phyloP scores from a whole-genome alignment of 1,140 invertebrate species.

The Euura saliciscinereae region DNA sequence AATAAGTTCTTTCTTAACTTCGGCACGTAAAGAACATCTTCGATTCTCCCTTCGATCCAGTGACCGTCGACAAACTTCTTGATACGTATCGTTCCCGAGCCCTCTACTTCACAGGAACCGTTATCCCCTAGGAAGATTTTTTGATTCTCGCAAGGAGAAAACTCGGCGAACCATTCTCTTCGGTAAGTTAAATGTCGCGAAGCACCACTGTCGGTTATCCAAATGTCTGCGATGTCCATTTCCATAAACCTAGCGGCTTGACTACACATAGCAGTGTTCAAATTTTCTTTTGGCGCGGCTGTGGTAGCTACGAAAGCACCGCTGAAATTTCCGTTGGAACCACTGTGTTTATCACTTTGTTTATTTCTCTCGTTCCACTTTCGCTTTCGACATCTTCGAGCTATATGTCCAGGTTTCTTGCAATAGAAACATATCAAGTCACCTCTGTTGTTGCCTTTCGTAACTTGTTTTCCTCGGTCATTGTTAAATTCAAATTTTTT shows the following conservation, averaged over 20 bases:
- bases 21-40: no score
- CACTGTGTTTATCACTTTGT: neutral
- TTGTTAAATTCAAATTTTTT: constrained; percentile 10
- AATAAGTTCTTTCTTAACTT: no score
- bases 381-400: constrained; percentile 8
- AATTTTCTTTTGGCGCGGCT: neutral
- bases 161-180: neutral
- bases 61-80: no score
- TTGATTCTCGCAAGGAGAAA: neutral
- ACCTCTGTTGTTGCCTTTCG: constrained; percentile 6
- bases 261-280: neutral
- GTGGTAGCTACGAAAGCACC: neutral
- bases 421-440: constrained; percentile 11
- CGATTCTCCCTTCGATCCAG: no score
- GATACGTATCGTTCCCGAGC: no score
- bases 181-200: neutral
- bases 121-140: neutral
- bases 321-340: neutral
- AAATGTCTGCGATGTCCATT: no score
- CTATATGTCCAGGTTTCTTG: constrained; percentile 17
- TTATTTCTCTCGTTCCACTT: constrained; percentile 1
- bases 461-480: constrained; percentile 10
- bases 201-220: neutral
- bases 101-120: no score
- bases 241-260: neutral